Evolutionary conservation across 2,797 vertebrate species (phyloP).

Genomic region (Epinephelus coioides): DNA sequence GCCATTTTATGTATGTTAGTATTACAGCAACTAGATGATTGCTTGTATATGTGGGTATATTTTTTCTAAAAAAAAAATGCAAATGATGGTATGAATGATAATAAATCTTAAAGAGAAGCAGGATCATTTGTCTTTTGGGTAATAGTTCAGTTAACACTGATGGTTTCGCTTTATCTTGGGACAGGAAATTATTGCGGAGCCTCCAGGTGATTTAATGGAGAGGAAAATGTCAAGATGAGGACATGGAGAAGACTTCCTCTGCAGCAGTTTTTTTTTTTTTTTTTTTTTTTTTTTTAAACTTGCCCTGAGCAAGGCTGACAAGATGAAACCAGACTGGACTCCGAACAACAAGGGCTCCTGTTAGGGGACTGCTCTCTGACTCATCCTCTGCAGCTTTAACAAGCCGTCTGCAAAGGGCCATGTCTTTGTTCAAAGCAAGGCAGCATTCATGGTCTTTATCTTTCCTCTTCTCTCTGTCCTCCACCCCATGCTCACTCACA

Average conservation of each 20-base stretch:
- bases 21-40: not conserved
- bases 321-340: constrained; percentile 83
- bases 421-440: constrained; percentile 61
- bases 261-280: constrained; percentile 24
- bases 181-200: constrained; percentile 36
- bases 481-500: constrained; percentile 11
- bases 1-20: not conserved
- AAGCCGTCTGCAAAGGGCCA: constrained; percentile 66
- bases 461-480: constrained; percentile 17
- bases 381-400: constrained; percentile 78
- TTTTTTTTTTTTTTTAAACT: constrained; percentile 20
- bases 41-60: too few species aligned
- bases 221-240: constrained; percentile 67
- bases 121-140: constrained; percentile 24
- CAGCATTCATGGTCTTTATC: constrained; percentile 42
- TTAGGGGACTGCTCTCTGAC: constrained; percentile 78
- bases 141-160: constrained; percentile 25
- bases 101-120: not conserved
- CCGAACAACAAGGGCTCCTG: constrained; percentile 75
- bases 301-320: constrained; percentile 73
- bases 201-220: constrained; percentile 66
- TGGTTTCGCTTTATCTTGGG: constrained; percentile 24
- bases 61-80: not conserved
- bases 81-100: not conserved
- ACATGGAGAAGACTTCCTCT: constrained; percentile 61